A percentile compares a stretch with the other conserved stretches of the same genome.
phyloP scores from a whole-genome alignment of 2,797 vertebrate species.

The Danio jaintianensis region DNA sequence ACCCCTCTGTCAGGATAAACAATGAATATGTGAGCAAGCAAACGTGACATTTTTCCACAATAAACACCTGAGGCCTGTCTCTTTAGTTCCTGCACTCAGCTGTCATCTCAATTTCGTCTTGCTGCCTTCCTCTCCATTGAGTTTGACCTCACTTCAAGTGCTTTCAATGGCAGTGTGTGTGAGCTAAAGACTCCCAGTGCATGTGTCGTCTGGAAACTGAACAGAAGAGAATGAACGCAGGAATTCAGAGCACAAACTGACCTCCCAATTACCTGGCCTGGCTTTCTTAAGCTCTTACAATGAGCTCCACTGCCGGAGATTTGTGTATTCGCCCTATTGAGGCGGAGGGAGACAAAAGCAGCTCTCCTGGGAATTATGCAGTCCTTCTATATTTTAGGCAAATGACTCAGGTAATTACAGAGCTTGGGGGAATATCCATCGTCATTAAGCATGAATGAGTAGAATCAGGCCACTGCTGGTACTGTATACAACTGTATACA shows the following conservation, averaged over 20 bases:
- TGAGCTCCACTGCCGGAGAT: conserved; percentile 43
- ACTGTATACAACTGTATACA: conserved; percentile 13
- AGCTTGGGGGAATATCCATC: conserved; percentile 36
- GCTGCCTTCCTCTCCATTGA: conserved; percentile 13
- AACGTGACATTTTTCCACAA: background rate
- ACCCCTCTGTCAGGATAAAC: background rate
- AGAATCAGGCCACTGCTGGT: conserved; percentile 16
- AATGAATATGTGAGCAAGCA: conserved; percentile 26
- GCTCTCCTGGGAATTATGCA: conserved; percentile 26
- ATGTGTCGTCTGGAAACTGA: conserved; percentile 17
- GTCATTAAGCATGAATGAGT: conserved; percentile 47
- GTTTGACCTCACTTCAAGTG: conserved; percentile 43
- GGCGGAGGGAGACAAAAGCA: conserved; percentile 48
- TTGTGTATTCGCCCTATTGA: conserved; percentile 42
- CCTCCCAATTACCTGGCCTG: conserved; percentile 42
- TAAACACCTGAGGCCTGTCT: conserved; percentile 26
- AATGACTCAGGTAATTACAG: conserved; percentile 46
- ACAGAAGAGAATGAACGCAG: conserved; percentile 6
- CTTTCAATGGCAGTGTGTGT: conserved; percentile 15
- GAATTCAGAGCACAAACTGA: conserved; percentile 24
- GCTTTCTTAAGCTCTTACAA: conserved; percentile 46
- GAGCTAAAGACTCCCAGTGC: conserved; percentile 30
- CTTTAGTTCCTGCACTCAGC: conserved; percentile 25
- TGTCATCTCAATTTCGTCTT: conserved; percentile 43
- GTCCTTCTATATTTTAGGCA: conserved; percentile 40